Conservation (phyloP, 1,140 invertebrate genomes). For the Campoletis sonorensis region DNA sequence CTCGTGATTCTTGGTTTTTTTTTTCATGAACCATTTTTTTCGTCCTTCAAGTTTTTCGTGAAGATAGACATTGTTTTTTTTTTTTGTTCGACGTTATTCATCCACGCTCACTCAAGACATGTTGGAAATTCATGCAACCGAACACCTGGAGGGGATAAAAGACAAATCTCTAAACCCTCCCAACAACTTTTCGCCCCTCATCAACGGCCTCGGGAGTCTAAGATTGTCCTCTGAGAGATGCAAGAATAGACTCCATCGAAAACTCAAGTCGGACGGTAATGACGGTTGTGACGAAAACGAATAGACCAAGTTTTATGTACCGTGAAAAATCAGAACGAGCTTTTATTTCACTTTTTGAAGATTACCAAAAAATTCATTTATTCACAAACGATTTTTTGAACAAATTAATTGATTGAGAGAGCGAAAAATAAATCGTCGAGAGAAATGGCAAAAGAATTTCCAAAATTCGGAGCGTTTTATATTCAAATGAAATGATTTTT, state of each 20-base stretch:
- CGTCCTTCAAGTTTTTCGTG: neutral
- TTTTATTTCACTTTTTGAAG: no score
- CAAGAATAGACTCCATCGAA: constrained; percentile 61
- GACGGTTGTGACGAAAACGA: neutral
- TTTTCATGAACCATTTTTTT: neutral
- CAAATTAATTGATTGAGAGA: no score
- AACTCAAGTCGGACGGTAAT: constrained; percentile 63
- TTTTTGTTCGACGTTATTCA: neutral
- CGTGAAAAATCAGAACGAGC: neutral
- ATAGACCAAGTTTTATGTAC: neutral
- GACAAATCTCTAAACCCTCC: constrained; percentile 49
- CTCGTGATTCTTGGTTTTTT: constrained; percentile 9
- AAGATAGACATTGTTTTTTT: neutral
- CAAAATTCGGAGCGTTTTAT: no score
- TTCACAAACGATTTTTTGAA: no score
- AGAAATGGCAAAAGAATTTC: no score
- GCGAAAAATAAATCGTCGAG: no score
- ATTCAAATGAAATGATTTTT: no score
- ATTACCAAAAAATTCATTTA: neutral
- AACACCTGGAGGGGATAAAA: constrained; percentile 57
- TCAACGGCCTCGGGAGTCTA: constrained; percentile 56
- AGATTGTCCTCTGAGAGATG: constrained; percentile 60
- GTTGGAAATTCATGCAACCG: constrained; percentile 58
- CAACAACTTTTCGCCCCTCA: constrained; percentile 58
- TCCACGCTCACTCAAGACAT: constrained; percentile 45